Conservation (phyloP, 2,113 vertebrate species). For the Paradoxurus hermaphroditus region DNA sequence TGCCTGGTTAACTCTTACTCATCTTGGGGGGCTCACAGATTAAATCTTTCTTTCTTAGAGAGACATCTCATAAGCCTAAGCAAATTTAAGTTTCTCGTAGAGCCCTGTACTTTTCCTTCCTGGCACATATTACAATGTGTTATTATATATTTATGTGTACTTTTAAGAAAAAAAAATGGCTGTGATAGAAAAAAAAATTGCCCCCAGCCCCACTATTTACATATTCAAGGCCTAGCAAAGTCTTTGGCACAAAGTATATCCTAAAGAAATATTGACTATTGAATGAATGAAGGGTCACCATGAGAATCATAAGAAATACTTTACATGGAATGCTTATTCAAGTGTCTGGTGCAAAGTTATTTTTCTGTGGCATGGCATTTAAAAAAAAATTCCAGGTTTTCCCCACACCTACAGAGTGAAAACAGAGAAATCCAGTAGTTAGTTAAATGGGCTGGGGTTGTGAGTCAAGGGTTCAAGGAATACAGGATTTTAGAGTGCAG, state of each 20-base stretch:
- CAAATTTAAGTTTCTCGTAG: not conserved
- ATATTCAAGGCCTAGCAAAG: not conserved
- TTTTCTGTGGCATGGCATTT: not conserved
- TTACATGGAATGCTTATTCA: not conserved
- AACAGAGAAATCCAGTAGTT: not conserved
- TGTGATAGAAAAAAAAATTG: not conserved
- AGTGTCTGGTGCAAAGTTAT: not conserved
- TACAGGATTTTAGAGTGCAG: not conserved
- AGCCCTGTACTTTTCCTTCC: not conserved
- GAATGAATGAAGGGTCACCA: not conserved
- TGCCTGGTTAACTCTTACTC: not conserved
- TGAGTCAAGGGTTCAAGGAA: not conserved
- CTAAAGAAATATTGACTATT: not conserved
- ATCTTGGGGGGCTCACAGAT: not conserved
- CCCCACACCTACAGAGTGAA: not conserved
- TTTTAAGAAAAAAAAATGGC: not conserved
- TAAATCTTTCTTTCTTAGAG: not conserved
- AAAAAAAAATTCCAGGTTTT: not conserved
- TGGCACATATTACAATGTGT: not conserved
- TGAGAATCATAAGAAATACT: not conserved
- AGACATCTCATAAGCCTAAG: not conserved
- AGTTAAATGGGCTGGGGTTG: not conserved
- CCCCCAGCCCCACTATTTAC: not conserved
- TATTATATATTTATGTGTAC: not conserved
- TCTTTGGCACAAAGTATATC: not conserved